Evolutionary conservation across 1,140 invertebrate species (phyloP).

Genomic region (Ostrea edulis): DNA sequence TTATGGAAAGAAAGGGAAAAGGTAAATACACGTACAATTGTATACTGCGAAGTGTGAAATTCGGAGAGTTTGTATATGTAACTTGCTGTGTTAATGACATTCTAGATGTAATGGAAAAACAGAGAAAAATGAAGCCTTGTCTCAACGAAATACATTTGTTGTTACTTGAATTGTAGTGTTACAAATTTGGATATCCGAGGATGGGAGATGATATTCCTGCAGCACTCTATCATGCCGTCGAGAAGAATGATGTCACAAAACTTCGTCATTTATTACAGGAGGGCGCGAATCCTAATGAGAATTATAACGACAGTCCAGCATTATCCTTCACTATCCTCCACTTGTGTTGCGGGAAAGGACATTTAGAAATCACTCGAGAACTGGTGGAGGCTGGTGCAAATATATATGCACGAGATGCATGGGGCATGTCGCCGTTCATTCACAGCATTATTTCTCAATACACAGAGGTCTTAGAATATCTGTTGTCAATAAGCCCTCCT

Average conservation of each 20-base stretch:
- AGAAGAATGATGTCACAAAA: constrained; percentile 14
- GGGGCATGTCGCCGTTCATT: constrained; percentile 62
- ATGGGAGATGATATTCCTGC: constrained; percentile 28
- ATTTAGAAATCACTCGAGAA: constrained; percentile 47
- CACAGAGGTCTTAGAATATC: constrained; percentile 43
- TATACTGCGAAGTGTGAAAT: no score
- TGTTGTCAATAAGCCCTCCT: constrained; percentile 43
- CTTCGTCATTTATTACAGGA: constrained; percentile 42
- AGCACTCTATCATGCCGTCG: constrained; percentile 54
- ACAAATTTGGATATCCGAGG: neutral
- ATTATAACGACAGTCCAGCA: constrained; percentile 49
- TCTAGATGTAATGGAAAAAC: no score
- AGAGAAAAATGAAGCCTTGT: no score
- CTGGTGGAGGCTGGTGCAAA: constrained; percentile 55
- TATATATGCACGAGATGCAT: constrained; percentile 55
- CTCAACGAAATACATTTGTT: neutral
- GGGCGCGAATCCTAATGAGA: constrained; percentile 50
- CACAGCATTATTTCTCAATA: constrained; percentile 55
- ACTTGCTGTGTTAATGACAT: no score
- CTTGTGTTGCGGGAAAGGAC: constrained; percentile 59
- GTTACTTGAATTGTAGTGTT: neutral
- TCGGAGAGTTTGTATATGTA: no score
- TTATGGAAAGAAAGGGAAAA: no score
- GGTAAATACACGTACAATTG: no score
- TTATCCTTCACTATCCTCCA: constrained; percentile 57